Evolutionary conservation across 2,888 invertebrate species (phyloP).

Genomic region (Uropetala carovei): DNA sequence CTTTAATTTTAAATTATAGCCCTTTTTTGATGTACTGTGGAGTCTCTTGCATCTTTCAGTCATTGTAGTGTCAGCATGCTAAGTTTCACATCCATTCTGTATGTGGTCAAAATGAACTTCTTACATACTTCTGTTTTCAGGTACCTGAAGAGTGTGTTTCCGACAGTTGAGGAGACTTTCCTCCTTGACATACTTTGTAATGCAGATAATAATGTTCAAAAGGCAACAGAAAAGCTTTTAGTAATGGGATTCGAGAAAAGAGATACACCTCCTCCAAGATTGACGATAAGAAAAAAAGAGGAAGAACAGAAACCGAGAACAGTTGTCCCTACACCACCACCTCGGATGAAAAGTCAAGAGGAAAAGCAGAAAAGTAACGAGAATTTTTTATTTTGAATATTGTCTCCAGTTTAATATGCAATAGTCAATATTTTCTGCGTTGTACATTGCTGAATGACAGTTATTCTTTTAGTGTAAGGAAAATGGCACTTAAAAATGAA

Average conservation of each 20-base stretch:
- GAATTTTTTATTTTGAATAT: not conserved
- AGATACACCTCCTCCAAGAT: constrained; percentile 80
- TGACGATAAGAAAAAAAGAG: constrained; percentile 76
- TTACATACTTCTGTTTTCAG: constrained; percentile 76
- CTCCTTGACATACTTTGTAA: constrained; percentile 89
- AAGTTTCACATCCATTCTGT: not conserved
- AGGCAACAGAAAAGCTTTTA: constrained; percentile 88
- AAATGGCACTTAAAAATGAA: too few relatives aligned
- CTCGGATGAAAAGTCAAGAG: constrained; percentile 81
- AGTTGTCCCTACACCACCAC: constrained; percentile 77
- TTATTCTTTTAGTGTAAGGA: not conserved
- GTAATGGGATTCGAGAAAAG: constrained; percentile 90
- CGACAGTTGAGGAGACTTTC: constrained; percentile 92
- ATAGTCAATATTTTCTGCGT: not conserved
- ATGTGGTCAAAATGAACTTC: constrained; percentile 8
- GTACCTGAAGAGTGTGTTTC: constrained; percentile 93
- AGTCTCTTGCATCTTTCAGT: not conserved
- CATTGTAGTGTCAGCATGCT: constrained; percentile 24
- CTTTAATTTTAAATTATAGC: not conserved
- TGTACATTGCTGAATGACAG: not conserved
- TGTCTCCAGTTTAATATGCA: too few relatives aligned
- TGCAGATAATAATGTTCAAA: constrained; percentile 94
- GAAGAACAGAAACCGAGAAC: constrained; percentile 73
- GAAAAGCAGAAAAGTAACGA: constrained; percentile 83
- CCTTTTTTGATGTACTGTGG: not conserved